These are phyloP conservation scores for Eupithecia subumbrata DNA, from an alignment of 2,888 invertebrate species.

Conservation along the genomic window DNA sequence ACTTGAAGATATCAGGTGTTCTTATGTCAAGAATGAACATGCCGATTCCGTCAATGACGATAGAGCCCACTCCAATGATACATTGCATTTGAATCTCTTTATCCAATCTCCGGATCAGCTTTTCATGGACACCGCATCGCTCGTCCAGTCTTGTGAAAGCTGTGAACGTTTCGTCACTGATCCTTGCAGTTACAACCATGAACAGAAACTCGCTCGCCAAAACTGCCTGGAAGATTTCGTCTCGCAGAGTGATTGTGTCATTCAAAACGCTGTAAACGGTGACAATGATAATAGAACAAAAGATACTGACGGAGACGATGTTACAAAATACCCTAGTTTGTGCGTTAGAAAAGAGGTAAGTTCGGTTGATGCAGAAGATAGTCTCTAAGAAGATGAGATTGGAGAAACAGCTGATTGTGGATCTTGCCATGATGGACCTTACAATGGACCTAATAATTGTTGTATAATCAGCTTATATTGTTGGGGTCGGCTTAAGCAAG, in stretches of 20 bases:
- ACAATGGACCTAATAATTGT: background rate
- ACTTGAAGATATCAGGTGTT: constrained; percentile 42
- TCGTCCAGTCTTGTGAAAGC: constrained; percentile 57
- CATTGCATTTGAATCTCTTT: constrained; percentile 37
- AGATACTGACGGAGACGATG: constrained; percentile 42
- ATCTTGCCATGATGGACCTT: constrained; percentile 1
- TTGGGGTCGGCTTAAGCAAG: background rate
- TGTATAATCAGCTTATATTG: background rate
- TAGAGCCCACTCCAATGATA: constrained; percentile 44
- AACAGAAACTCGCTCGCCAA: constrained; percentile 48
- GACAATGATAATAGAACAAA: constrained; percentile 33
- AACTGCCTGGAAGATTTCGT: constrained; percentile 47
- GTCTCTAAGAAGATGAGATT: constrained; percentile 56
- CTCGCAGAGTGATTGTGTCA: background rate
- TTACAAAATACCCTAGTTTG: constrained; percentile 50
- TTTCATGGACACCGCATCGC: constrained; percentile 52
- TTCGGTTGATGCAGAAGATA: constrained; percentile 62
- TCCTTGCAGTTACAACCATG: constrained; percentile 47
- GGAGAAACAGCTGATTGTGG: constrained; percentile 44
- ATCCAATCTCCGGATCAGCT: constrained; percentile 44
- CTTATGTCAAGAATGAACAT: constrained; percentile 43
- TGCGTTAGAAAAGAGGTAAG: constrained; percentile 50
- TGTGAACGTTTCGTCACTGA: constrained; percentile 44
- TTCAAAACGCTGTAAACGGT: constrained; percentile 49
- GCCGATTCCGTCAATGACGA: constrained; percentile 54